Evolutionary conservation across 2,888 invertebrate genomes (phyloP), one percentile per base, ranked within the genome.

Genomic region (Netelia fuscicornis): DNA sequence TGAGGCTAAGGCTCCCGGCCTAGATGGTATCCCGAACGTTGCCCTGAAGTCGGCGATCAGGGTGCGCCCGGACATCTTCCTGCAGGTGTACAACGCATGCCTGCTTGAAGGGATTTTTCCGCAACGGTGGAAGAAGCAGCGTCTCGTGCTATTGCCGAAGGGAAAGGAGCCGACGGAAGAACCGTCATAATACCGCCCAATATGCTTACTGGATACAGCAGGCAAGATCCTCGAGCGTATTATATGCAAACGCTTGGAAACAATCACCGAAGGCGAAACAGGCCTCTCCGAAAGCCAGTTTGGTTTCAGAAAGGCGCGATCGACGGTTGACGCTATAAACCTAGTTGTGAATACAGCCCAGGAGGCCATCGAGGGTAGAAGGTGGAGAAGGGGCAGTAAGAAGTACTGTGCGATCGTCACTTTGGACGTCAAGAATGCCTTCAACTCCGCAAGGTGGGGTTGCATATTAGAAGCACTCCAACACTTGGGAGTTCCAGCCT

Each of bases 111-210:
- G 85, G 0, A 70, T 20, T 6, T 89, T 86, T 42, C 86, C 87
- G 0, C 1, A 3, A 0, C 9, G n/a, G 13, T 86, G 85, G 84
- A 85, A 86, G n/a, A 11, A 42, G 25, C 77, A 86, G 52, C 25
- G 83, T 11, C 82, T 86, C 0, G 86, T 88, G 2, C 82, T 88
- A 3, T 60, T 88, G 5, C 83, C 85, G 0, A 85, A 88, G 48
- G 62, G 80, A 10, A 80, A 83, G 2, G 80, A 71, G 11, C 77
- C 76, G 8, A 67, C 76, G 0, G 75, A 70, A 13, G 83, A 81
- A 2, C 72, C 84, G 2, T 81, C 84, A 25, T 70, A 82, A 0
- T 65, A 65, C 44, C 65, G 65, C 2, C 65, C 44, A 9, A 5
- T 86, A 2, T 86, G 86, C 62, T 17, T 17, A 17, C 17, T 17